Evolutionary conservation across 2,888 invertebrate genomes (phyloP).

Genomic region (Aproaerema taeniolella): DNA sequence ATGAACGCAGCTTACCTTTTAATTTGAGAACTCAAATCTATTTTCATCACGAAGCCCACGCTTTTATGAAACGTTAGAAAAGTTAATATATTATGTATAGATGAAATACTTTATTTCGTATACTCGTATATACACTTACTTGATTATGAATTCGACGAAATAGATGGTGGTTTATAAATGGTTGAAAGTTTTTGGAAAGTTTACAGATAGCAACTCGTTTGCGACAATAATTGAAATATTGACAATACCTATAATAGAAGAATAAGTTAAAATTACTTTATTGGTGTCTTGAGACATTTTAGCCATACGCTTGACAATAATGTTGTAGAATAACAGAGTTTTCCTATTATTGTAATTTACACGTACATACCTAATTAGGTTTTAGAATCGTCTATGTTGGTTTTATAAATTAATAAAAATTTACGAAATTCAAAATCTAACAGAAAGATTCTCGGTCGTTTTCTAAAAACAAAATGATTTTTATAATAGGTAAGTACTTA

Average conservation of each 20-base stretch:
- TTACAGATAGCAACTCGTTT: conserved; percentile 8
- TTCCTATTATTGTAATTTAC: conserved; percentile 16
- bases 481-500: too few relatives aligned
- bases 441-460: too few relatives aligned
- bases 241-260: conserved; percentile 42
- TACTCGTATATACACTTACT: conserved; percentile 10
- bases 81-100: too few relatives aligned
- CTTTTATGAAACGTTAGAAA: too few relatives aligned
- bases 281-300: conserved; percentile 26
- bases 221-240: conserved; percentile 33
- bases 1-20: too few relatives aligned
- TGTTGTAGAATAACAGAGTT: conserved; percentile 16
- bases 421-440: too few relatives aligned
- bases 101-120: conserved; percentile 11
- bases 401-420: too few relatives aligned
- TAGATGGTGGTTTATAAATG: background rate
- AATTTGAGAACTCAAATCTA: too few relatives aligned
- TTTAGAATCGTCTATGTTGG: too few relatives aligned
- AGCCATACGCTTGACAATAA: conserved; percentile 46
- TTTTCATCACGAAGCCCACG: too few relatives aligned
- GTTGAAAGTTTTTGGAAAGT: conserved; percentile 13
- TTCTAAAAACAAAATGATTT: too few relatives aligned
- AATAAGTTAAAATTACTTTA: conserved; percentile 19
- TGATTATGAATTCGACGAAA: conserved; percentile 1
- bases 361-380: too few relatives aligned